phyloP scores from a whole-genome alignment of 2,888 invertebrate genomes.

The Lasioglossum pauxillum region DNA sequence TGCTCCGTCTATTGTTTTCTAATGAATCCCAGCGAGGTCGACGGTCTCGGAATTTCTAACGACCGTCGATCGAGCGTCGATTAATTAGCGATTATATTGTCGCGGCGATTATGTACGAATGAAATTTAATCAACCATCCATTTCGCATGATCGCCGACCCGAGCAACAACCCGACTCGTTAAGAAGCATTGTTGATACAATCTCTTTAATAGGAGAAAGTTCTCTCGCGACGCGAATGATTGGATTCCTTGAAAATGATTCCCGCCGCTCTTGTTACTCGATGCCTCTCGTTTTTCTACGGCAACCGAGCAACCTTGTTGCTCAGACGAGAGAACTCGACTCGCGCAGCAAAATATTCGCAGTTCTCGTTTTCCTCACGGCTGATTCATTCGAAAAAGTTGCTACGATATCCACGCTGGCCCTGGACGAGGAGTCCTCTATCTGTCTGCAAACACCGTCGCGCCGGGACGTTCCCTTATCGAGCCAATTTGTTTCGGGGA shows the following conservation, averaged over 20 bases:
- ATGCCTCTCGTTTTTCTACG: not conserved
- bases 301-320: not conserved
- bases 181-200: not conserved
- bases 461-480: not conserved
- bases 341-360: not conserved
- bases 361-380: not conserved
- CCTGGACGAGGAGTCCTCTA: not conserved
- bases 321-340: not conserved
- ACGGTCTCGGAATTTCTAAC: not conserved
- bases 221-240: not conserved
- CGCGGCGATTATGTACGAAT: not conserved
- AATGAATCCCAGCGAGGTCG: not conserved
- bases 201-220: slow-evolving; percentile 12
- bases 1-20: not conserved
- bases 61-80: not conserved
- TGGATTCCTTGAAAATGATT: slow-evolving; percentile 12
- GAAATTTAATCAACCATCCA: not conserved
- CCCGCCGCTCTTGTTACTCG: not conserved
- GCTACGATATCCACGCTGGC: not conserved
- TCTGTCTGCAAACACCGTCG: not conserved
- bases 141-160: not conserved
- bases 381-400: not conserved
- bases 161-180: not conserved
- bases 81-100: slow-evolving; percentile 9
- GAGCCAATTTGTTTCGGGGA: not conserved